Evolutionary conservation across 2,797 vertebrate species (phyloP).

Genomic region (Lagorchestes hirsutus): DNA sequence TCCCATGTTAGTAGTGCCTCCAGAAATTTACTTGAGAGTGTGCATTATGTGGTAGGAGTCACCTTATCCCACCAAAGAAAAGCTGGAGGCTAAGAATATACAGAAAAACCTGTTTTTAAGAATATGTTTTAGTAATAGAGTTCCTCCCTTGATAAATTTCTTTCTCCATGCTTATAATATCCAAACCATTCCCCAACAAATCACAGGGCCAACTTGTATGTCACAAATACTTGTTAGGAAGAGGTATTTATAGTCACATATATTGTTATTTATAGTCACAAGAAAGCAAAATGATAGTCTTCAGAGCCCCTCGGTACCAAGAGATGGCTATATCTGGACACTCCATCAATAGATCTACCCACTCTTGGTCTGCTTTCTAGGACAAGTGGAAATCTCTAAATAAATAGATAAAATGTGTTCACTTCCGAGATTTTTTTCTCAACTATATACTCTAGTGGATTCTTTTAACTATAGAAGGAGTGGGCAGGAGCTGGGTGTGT

Average conservation of each 20-base stretch:
- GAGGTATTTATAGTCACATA: background rate
- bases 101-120: background rate
- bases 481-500: background rate
- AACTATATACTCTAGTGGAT: background rate
- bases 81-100: background rate
- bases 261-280: background rate
- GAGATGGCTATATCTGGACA: background rate
- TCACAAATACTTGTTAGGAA: background rate
- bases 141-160: background rate
- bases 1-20: background rate
- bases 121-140: background rate
- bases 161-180: background rate
- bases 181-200: background rate
- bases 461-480: background rate
- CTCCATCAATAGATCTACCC: background rate
- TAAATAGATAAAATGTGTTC: background rate
- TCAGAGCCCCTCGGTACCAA: background rate
- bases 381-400: background rate
- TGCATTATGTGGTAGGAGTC: background rate
- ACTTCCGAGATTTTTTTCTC: background rate
- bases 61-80: background rate
- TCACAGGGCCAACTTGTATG: background rate
- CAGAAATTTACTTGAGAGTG: background rate
- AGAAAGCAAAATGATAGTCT: slow-evolving; percentile 18
- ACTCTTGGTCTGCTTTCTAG: background rate